phyloP scores from a whole-genome alignment of 2,113 vertebrate species.

The Camelus bactrianus region DNA sequence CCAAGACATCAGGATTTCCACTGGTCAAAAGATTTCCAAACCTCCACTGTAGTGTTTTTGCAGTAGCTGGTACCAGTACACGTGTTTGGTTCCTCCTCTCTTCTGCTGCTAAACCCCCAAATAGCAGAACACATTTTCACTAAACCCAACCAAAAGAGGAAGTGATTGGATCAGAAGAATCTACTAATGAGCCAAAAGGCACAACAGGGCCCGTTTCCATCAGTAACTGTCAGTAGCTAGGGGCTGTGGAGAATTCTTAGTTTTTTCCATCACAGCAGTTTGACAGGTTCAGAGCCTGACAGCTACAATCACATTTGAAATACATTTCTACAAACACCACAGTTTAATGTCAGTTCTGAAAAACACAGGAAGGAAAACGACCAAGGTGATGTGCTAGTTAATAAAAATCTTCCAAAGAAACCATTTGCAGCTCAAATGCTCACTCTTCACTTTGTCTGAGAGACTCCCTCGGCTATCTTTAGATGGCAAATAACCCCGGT shows the following conservation, averaged over 20 bases:
- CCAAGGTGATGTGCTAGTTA: not conserved
- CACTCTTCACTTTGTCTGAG: not conserved
- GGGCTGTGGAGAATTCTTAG: not conserved
- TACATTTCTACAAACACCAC: not conserved
- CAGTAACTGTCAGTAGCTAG: not conserved
- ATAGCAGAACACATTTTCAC: constrained; percentile 23
- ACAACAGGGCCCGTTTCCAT: not conserved
- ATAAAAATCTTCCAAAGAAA: constrained; percentile 53
- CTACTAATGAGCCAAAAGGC: constrained; percentile 32
- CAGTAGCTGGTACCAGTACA: not conserved
- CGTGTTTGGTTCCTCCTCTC: not conserved
- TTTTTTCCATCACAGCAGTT: not conserved
- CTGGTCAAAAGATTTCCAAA: not conserved
- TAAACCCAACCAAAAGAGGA: not conserved
- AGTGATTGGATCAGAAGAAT: constrained; percentile 25
- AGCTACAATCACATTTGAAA: constrained; percentile 16
- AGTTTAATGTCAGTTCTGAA: not conserved
- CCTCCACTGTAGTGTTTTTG: not conserved
- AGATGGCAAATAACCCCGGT: not conserved
- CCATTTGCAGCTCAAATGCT: not conserved
- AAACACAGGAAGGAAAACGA: not conserved
- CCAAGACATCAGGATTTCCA: not conserved
- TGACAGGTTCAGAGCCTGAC: not conserved
- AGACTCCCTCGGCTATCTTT: not conserved
- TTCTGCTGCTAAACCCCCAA: constrained; percentile 18